Evolutionary conservation across 2,113 vertebrate species (phyloP).

Genomic region (Pseudorasbora parva): DNA sequence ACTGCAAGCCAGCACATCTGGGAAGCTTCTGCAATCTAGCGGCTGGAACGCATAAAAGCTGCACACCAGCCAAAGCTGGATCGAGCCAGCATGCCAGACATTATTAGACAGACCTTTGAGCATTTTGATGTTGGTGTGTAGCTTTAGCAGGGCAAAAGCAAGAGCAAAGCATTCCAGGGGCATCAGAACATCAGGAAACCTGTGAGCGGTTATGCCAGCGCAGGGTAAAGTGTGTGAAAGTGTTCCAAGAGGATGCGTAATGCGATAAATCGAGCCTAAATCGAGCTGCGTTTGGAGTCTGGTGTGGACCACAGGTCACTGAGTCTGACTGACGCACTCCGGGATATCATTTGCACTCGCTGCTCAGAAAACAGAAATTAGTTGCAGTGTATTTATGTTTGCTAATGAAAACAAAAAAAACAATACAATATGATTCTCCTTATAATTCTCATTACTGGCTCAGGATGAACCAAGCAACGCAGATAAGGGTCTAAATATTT

Average conservation of each 20-base stretch:
- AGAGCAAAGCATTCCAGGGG: slow-evolving; percentile 27
- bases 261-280: neutral
- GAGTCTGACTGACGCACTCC: neutral
- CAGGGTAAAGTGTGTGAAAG: slow-evolving; percentile 3
- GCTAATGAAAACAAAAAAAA: neutral
- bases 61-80: slow-evolving; percentile 58
- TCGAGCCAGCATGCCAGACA: slow-evolving; percentile 52
- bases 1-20: slow-evolving; percentile 71
- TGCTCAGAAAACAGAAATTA: neutral
- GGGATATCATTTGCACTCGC: neutral
- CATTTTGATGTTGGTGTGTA: neutral
- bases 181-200: neutral
- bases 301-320: neutral
- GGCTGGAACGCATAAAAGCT: slow-evolving; percentile 69
- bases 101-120: slow-evolving; percentile 32
- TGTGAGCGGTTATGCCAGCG: neutral
- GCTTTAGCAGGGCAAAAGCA: neutral
- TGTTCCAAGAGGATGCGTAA: neutral
- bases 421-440: neutral
- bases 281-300: too few species aligned
- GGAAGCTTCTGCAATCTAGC: slow-evolving; percentile 68
- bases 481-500: neutral
- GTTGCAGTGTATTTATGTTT: neutral
- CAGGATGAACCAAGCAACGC: neutral
- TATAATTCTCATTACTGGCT: neutral